Conservation (phyloP, 2,797 vertebrate species). For the Leuciscus waleckii region DNA sequence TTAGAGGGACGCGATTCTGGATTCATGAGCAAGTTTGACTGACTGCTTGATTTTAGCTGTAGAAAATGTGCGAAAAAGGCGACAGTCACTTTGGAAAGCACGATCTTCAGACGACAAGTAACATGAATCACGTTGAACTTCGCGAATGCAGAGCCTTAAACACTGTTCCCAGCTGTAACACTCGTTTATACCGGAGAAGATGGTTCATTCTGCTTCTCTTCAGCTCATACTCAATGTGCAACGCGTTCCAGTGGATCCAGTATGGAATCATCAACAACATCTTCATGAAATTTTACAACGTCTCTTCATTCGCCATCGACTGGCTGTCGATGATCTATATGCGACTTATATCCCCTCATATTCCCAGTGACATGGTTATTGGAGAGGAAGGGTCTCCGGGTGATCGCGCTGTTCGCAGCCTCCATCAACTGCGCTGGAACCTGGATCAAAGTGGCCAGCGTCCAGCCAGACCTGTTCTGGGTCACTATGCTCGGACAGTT, state of each 20-base stretch:
- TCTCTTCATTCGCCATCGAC: conserved; percentile 82
- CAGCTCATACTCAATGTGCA: conserved; percentile 89
- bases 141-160: conserved; percentile 49
- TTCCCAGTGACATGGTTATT: conserved; percentile 93
- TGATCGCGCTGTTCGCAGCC: conserved; percentile 85
- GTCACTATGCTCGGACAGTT: conserved; percentile 88
- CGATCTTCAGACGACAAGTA: conserved; percentile 21
- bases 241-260: conserved; percentile 97
- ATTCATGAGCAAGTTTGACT: background rate
- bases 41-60: background rate
- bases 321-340: conserved; percentile 95
- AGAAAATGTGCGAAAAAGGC: conserved; percentile 5
- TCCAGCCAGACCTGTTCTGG: conserved; percentile 78
- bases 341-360: conserved; percentile 90
- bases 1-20: background rate
- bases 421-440: conserved; percentile 88
- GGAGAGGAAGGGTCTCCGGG: conserved; percentile 86
- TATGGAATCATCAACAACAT: conserved; percentile 94
- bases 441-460: conserved; percentile 92
- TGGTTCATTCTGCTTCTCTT: conserved; percentile 88
- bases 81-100: background rate
- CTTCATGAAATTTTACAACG: conserved; percentile 85
- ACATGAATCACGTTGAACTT: conserved; percentile 21
- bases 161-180: background rate
- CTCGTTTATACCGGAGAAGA: conserved; percentile 79